Evolutionary conservation across 2,113 vertebrate species (phyloP), one percentile per base, ranked within the genome.

Genomic region (Rallus limicola): DNA sequence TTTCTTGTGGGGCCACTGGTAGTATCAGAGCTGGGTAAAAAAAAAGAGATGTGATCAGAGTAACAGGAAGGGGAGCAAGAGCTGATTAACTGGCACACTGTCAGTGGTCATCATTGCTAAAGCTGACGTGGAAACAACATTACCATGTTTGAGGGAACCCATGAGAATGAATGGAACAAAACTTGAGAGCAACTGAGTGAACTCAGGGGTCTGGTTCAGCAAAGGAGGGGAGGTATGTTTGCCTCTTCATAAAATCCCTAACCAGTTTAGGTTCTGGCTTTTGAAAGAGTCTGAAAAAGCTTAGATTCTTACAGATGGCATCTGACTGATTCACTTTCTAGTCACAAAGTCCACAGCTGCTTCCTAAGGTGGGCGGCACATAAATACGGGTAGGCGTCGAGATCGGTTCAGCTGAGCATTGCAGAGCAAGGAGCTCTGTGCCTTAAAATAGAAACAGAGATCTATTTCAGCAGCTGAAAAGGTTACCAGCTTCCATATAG

Each of bases 371-470:
- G 55, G 59, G 31, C 44, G 69, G 33, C 3, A 13, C 28, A 42
- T 23, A 92, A 64, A 71, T 50, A 68, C 82, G 70, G 16, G 13
- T 19, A 14, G 9, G 10, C 33, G 42, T 75, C 42, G 34, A 64
- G 65, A 70, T 71, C 48, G 26, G 63, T 76, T 94, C 75, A 96
- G 67, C 62, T 88, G 63, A 91, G 44, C 82, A 80, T 86, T 93
- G 71, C 93, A 88, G 59, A 70, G 53, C 38, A 79, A 88, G 82
- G 44, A 96, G 53, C 58, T 94, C 81, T 85, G 50, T 16, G 33
- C 44, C 86, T 92, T 86, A 94, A 96, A 96, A 97, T 96, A 96
- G 90, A 24, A 88, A 21, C 77, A 56, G 6, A 10, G 34, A 79
- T 84, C 60, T 93, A 76, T 95, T 93, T 96, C 33, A 91, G 88